Evolutionary conservation across 2,888 invertebrate genomes (phyloP), one percentile per base, ranked within the genome.

Genomic region (Cyrtodaria siliqua): DNA sequence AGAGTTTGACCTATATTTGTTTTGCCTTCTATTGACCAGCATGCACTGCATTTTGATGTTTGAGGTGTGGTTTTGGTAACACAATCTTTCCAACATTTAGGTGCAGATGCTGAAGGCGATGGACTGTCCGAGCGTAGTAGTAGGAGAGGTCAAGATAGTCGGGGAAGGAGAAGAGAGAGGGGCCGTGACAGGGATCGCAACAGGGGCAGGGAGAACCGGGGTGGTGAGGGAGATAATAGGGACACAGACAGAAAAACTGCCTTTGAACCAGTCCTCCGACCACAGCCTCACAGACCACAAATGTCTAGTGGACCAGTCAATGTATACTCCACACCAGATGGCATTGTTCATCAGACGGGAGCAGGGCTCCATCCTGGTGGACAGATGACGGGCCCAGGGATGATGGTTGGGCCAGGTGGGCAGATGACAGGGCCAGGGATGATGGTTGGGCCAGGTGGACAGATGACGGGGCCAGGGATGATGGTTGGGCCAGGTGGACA

Each of bases 181-280:
- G 62, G 71, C 44, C 24, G 68, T 57, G 62, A 50, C 61, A 53
- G 53, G 72, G 62, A 73, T 33, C 44, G 29, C 23, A 57, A 52
- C 23, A 42, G 42, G 33, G 63, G 62, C 27, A 62, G 66, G 53
- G 55, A 67, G 47, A 29, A 29, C 1, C 47, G 27, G 23, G 44
- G 44, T 9, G 44, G 44, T 3, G n/a, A 44, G 44, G 4, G 20
- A 23, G 56, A 66, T 14, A 50, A 66, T 27, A 55, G 79, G 23
- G 70, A 76, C 55, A 75, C 66, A 20, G 75, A 42, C 14, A 68
- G 44, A 59, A 82, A 76, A 57, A 77, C 86, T 49, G 89, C 86
- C 18, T 87, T 88, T 77, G 89, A 89, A 73, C 87, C 87, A 52
- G 83, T 87, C 16, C 83, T 85, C 38, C 70, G 84, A 57, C 86